A percentile compares a stretch with the other conserved stretches of the same genome.
Conservation (phyloP, 2,888 invertebrate genomes). For the Glomeris marginata region DNA sequence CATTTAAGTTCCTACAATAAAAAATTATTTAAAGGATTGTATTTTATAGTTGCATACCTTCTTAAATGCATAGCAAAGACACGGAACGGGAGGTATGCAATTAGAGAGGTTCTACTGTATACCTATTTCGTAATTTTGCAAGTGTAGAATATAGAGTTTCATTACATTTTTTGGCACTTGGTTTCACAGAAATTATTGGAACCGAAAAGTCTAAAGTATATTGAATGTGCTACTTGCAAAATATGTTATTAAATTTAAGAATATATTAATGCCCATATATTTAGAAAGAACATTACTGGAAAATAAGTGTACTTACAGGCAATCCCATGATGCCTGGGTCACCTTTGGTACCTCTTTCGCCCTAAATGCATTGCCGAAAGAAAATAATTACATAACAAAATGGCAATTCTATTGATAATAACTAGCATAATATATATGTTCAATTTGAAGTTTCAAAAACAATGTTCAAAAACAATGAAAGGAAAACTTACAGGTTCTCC, state of each 20-base stretch:
- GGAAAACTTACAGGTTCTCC: constrained; percentile 55
- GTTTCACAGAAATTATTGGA: too few relatives aligned
- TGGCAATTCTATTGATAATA: constrained; percentile 3
- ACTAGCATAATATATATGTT: neutral
- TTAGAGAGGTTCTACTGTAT: too few relatives aligned
- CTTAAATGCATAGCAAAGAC: too few relatives aligned
- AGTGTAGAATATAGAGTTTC: too few relatives aligned
- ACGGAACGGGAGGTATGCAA: too few relatives aligned
- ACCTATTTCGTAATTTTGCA: too few relatives aligned
- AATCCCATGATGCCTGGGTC: constrained; percentile 90
- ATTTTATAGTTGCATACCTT: too few relatives aligned
- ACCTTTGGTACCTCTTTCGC: constrained; percentile 63
- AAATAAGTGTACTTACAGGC: constrained; percentile 54
- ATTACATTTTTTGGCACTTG: too few relatives aligned
- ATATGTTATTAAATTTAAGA: neutral
- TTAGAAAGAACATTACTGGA: constrained; percentile 9
- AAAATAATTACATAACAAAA: constrained; percentile 19
- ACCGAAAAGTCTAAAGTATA: neutral
- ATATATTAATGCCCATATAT: constrained; percentile 3
- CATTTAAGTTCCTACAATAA: too few relatives aligned
- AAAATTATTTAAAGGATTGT: too few relatives aligned
- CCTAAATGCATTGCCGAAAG: constrained; percentile 37
- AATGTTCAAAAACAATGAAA: neutral
- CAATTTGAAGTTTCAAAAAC: neutral
- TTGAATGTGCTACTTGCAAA: neutral